Conservation (phyloP, 37 sponge, comb jelly and placozoan genomes). For the Ianthella basta region DNA sequence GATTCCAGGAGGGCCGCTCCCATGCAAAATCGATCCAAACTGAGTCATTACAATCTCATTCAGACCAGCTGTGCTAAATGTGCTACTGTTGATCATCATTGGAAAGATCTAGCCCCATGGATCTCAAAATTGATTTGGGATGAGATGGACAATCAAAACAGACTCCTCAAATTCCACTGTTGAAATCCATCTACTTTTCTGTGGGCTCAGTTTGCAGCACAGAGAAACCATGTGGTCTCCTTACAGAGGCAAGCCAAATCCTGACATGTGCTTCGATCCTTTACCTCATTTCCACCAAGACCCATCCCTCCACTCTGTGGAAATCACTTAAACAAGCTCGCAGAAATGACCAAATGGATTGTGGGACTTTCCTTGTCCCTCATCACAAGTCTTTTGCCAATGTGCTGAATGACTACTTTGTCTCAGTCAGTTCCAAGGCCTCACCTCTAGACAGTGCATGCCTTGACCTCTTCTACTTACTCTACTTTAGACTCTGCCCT, state of each 20-base stretch:
- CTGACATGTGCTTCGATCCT: neutral
- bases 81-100: too few species aligned
- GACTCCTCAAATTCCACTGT: too few species aligned
- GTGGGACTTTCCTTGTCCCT: too few species aligned
- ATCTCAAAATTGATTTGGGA: neutral
- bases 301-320: too few species aligned
- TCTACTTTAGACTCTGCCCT: conserved; percentile 10
- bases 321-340: too few species aligned
- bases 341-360: too few species aligned
- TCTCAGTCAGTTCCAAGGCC: neutral
- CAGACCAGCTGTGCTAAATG: too few species aligned
- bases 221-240: neutral
- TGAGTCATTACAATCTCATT: too few species aligned
- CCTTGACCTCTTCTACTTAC: neutral
- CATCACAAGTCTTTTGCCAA: neutral
- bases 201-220: neutral
- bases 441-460: too few species aligned
- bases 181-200: neutral
- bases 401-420: conserved; percentile 17
- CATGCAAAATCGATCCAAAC: too few species aligned
- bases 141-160: conserved; percentile 15
- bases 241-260: neutral
- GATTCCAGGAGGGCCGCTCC: too few species aligned
- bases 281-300: neutral
- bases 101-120: neutral